Evolutionary conservation across 2,797 vertebrate species (phyloP).

Genomic region (Sebastes taczanowskii): DNA sequence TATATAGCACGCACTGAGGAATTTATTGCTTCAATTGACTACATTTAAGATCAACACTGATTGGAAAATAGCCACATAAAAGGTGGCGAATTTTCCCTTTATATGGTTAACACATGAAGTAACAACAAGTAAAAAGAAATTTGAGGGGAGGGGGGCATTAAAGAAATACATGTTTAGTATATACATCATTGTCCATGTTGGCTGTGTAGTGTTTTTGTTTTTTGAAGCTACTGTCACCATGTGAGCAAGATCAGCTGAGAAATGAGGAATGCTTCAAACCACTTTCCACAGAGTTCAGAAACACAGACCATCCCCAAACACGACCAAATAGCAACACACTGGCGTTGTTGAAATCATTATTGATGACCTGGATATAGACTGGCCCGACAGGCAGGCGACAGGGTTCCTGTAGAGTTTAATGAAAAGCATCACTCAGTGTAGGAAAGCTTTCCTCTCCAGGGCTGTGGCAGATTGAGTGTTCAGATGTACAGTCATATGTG

Average conservation of each 20-base stretch:
- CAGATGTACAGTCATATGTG: conserved; percentile 34
- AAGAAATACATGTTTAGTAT: not conserved
- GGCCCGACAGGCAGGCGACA: conserved; percentile 69
- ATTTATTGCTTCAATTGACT: not conserved
- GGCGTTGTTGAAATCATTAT: conserved; percentile 49
- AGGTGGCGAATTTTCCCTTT: not conserved
- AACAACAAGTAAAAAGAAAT: not conserved
- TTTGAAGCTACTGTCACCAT: not conserved
- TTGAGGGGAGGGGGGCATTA: not conserved
- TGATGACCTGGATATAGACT: conserved; percentile 57
- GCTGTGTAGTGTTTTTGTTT: not conserved
- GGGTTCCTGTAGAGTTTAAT: conserved; percentile 69
- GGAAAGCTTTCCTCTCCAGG: conserved; percentile 44
- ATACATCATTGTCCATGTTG: not conserved
- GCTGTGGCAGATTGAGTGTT: conserved; percentile 43
- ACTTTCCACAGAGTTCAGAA: not conserved
- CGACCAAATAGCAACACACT: conserved; percentile 36
- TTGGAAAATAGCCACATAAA: too few relatives aligned
- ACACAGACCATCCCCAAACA: conserved; percentile 6
- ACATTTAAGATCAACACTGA: not conserved
- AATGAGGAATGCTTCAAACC: not conserved
- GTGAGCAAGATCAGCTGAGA: conserved; percentile 17
- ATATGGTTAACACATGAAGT: not conserved
- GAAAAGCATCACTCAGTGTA: conserved; percentile 67
- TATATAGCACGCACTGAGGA: not conserved